A percentile compares a stretch with the other conserved stretches of the same genome.
Conservation (phyloP, 53 echinoderm and acorn worm species). For the Antedon mediterranea region DNA sequence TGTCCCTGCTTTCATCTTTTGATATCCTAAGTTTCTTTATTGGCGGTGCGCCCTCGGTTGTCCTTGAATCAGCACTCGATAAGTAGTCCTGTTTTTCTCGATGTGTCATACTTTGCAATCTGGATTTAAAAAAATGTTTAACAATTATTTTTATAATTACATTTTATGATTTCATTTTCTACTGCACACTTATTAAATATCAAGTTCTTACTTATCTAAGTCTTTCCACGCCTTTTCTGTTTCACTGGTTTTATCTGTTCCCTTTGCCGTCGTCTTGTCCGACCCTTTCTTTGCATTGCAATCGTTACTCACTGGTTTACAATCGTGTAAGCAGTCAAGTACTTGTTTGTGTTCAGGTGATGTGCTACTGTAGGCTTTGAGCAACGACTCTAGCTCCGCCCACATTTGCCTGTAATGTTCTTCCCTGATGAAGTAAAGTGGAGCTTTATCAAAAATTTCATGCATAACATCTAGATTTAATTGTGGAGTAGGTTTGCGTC, state of each 20-base stretch:
- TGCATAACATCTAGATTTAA: too few species aligned
- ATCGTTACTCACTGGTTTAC: slow-evolving; percentile 50
- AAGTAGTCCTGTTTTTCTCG: slow-evolving; percentile 15
- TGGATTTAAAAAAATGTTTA: neutral
- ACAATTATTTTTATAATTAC: too few species aligned
- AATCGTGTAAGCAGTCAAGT: slow-evolving; percentile 68
- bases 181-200: too few species aligned
- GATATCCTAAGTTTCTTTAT: slow-evolving; percentile 67
- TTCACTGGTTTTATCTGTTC: slow-evolving; percentile 30
- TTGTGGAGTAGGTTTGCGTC: too few species aligned
- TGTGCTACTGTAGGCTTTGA: slow-evolving; percentile 42
- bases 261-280: slow-evolving; percentile 26
- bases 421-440: slow-evolving; percentile 30
- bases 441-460: neutral
- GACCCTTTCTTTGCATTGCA: slow-evolving; percentile 40
- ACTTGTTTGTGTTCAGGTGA: slow-evolving; percentile 73
- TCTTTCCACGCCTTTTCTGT: slow-evolving; percentile 14
- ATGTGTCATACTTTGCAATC: slow-evolving; percentile 4
- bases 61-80: slow-evolving; percentile 20
- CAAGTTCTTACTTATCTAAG: slow-evolving; percentile 5
- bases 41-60: slow-evolving; percentile 33
- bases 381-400: slow-evolving; percentile 69
- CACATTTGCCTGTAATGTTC: slow-evolving; percentile 97
- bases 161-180: too few species aligned
- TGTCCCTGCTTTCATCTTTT: slow-evolving; percentile 47